A percentile compares a stretch with the other conserved stretches of the same genome.
phyloP scores from a whole-genome alignment of 2,797 vertebrate species.

The Miichthys miiuy region DNA sequence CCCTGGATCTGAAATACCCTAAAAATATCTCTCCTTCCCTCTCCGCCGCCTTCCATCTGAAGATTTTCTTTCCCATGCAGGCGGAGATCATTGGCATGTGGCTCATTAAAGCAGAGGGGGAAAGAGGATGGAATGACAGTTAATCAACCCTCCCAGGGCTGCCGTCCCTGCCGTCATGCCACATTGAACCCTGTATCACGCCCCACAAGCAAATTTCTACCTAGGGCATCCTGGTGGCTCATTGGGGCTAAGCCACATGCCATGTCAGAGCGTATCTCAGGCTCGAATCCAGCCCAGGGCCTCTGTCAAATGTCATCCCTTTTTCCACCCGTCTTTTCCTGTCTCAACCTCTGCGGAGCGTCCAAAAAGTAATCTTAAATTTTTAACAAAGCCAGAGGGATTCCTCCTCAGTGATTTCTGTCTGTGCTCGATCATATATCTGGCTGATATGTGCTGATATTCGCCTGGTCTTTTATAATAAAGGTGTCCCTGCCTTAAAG shows the following conservation, averaged over 20 bases:
- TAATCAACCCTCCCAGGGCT: constrained; percentile 69
- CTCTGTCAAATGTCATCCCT: constrained; percentile 25
- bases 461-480: constrained; percentile 18
- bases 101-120: constrained; percentile 65
- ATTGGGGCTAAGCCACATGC: constrained; percentile 2
- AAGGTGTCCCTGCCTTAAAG: constrained; percentile 32
- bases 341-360: constrained; percentile 14
- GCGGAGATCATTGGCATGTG: constrained; percentile 65
- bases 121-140: constrained; percentile 65
- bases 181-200: constrained; percentile 20
- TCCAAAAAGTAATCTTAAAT: constrained; percentile 35
- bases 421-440: constrained; percentile 10
- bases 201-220: constrained; percentile 35
- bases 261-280: constrained; percentile 25
- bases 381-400: constrained; percentile 46
- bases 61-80: constrained; percentile 41
- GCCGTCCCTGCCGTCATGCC: constrained; percentile 26
- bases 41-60: constrained; percentile 24
- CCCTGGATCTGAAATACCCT: constrained; percentile 42
- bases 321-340: constrained; percentile 23
- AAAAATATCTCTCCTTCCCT: constrained; percentile 55
- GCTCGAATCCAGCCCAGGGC: constrained; percentile 32
- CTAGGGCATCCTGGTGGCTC: constrained; percentile 16
- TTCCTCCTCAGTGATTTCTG: constrained; percentile 20
- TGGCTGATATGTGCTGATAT: constrained; percentile 28